Evolutionary conservation across 2,113 vertebrate species (phyloP).

Genomic region (Eublepharis macularius): DNA sequence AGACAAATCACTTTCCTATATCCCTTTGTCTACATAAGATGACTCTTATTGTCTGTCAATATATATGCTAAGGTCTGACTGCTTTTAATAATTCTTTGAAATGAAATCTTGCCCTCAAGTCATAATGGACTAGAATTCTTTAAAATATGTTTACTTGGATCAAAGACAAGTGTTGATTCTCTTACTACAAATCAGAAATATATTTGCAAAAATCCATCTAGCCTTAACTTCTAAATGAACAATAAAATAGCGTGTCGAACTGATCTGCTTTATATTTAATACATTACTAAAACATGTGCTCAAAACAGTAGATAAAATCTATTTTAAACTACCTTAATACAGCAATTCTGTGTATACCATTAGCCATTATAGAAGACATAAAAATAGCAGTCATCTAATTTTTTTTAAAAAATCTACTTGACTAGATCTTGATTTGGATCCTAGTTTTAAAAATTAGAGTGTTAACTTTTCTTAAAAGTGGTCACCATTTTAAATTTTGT

Average conservation of each 20-base stretch:
- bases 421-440: too few relatives aligned
- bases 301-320: neutral
- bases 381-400: neutral
- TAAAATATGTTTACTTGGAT: constrained; percentile 1
- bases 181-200: neutral
- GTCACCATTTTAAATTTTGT: too few relatives aligned
- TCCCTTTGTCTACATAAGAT: neutral
- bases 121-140: too few relatives aligned
- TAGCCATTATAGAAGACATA: neutral
- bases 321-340: neutral
- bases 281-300: neutral
- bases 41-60: neutral
- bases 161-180: neutral
- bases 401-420: too few relatives aligned
- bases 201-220: neutral
- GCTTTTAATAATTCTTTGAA: constrained; percentile 4
- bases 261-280: neutral
- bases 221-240: neutral
- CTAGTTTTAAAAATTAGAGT: too few relatives aligned
- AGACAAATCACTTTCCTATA: neutral
- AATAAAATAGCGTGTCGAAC: neutral
- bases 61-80: neutral
- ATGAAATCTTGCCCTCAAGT: too few relatives aligned
- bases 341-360: neutral
- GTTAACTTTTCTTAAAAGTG: too few relatives aligned